Percentiles rank a stretch among this genome's conserved stretches.
Evolutionary conservation across 2,888 invertebrate genomes (phyloP).

Genomic region (Synergus umbraculus): DNA sequence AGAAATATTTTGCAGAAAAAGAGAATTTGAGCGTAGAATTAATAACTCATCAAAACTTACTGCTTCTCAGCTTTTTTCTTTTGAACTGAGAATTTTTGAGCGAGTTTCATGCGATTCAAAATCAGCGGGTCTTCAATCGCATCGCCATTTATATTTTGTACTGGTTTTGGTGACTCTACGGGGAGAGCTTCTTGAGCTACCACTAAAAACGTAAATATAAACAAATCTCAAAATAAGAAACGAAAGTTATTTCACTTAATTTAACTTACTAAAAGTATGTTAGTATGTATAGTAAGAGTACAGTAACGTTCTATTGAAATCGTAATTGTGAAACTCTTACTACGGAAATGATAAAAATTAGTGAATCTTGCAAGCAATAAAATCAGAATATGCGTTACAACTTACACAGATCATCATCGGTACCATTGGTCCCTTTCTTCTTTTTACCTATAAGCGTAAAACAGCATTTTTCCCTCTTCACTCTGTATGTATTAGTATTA

Average conservation of each 20-base stretch:
- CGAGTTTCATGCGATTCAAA: conserved; percentile 88
- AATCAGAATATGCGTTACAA: conserved; percentile 45
- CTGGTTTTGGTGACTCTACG: conserved; percentile 69
- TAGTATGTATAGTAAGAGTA: not conserved
- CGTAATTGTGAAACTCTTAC: not conserved
- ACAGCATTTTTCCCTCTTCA: conserved; percentile 37
- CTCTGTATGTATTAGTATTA: conserved; percentile 3
- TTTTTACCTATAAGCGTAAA: conserved; percentile 67
- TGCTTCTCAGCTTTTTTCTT: conserved; percentile 82
- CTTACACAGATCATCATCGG: conserved; percentile 67
- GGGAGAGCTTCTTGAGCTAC: conserved; percentile 73
- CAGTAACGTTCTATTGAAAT: not conserved
- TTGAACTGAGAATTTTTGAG: conserved; percentile 86
- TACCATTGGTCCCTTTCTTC: conserved; percentile 66
- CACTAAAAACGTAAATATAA: conserved; percentile 55
- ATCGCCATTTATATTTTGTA: conserved; percentile 75
- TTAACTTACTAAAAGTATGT: not conserved
- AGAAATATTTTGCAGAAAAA: not conserved
- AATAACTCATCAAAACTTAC: conserved; percentile 71
- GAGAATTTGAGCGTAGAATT: not conserved
- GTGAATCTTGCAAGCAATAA: conserved; percentile 43
- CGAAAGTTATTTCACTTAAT: not conserved
- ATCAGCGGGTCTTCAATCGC: conserved; percentile 83
- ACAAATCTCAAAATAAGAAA: conserved; percentile 8
- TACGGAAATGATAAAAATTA: not conserved